Base-by-base conservation (phyloP, 2,888 invertebrate species). In the Mechanitis messenoides region DNA sequence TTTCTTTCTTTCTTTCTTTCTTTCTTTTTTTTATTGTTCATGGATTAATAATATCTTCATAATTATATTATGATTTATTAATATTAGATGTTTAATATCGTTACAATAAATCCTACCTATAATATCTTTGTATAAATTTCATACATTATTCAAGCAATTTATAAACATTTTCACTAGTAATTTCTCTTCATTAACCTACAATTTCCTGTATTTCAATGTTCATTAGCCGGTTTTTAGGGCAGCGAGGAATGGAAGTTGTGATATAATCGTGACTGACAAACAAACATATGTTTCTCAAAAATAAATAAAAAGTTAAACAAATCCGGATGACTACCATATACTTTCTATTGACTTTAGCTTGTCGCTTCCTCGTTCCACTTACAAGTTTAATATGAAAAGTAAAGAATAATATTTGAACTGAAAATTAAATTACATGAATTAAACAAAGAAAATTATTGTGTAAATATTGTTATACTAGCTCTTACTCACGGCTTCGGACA, bases 291-390 rank as follows among this genome's bases (percentile, higher is more conserved):
- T 11, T 20, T 20, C 20, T 6, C 20, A 20, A n/a, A 28, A 1
- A 50, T 31, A 9, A 50, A 9, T n/a, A 50, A 50, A 50, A 31
- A 31, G 31, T 50, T 31, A 31, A 50, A 31, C 31, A 50, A 50
- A 31, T 42, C 33, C 33, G 47, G 53, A 59, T 45, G 59, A 59
- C 42, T 42, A 53, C 58, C 31, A 45, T 31, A 50, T 42, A 38
- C 45, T 59, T 59, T 59, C 59, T 59, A 54, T 59, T 58, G 33
- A 42, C 58, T 20, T 53, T 54, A 45, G 53, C 31, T 35, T 53
- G 45, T 33, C 38, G 59, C 55, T 59, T 59, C 55, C 59, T 55
- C 45, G 54, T 59, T 59, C 53, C 55, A 38, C 55, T 55, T 38
- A 20, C 38, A 38, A n/a, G 12, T n/a, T 38, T 55, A 55, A 33